A percentile compares a stretch with the other conserved stretches of the same genome.
Conservation (phyloP, 2,797 vertebrate species). For the Parotocinclus haroldoi region DNA sequence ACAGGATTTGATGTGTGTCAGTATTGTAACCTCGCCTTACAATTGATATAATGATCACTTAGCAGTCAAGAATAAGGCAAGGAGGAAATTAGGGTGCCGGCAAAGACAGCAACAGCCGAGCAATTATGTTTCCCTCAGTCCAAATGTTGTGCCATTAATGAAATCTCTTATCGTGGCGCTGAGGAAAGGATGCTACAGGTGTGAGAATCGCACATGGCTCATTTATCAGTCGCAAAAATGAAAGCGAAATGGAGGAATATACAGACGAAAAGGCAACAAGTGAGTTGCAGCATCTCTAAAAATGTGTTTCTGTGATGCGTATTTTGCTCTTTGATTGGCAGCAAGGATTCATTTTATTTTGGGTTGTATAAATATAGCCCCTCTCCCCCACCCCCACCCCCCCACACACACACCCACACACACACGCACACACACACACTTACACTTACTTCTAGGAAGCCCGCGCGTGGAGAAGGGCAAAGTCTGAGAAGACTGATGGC, state of each 20-base stretch:
- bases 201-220: conserved; percentile 71
- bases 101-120: conserved; percentile 71
- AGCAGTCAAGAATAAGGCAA: conserved; percentile 78
- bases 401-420: conserved; percentile 27
- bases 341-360: conserved; percentile 50
- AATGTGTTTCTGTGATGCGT: conserved; percentile 50
- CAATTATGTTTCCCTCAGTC: conserved; percentile 79
- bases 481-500: conserved; percentile 21
- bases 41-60: conserved; percentile 81
- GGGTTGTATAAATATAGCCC: conserved; percentile 52
- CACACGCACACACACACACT: conserved; percentile 19
- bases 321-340: conserved; percentile 54
- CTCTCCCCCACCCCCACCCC: conserved; percentile 38
- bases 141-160: conserved; percentile 77
- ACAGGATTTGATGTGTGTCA: not conserved
- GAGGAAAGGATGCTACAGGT: conserved; percentile 74
- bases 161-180: conserved; percentile 76
- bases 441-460: conserved; percentile 27
- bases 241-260: conserved; percentile 60
- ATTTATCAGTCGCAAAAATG: conserved; percentile 75
- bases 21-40: too few relatives aligned
- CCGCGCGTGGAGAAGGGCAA: conserved; percentile 49
- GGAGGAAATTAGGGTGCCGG: conserved; percentile 75
- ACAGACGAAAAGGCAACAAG: conserved; percentile 66
- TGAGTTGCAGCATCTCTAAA: conserved; percentile 43